Conservation (phyloP, 2,113 vertebrate genomes). For the Penelope pileata region DNA sequence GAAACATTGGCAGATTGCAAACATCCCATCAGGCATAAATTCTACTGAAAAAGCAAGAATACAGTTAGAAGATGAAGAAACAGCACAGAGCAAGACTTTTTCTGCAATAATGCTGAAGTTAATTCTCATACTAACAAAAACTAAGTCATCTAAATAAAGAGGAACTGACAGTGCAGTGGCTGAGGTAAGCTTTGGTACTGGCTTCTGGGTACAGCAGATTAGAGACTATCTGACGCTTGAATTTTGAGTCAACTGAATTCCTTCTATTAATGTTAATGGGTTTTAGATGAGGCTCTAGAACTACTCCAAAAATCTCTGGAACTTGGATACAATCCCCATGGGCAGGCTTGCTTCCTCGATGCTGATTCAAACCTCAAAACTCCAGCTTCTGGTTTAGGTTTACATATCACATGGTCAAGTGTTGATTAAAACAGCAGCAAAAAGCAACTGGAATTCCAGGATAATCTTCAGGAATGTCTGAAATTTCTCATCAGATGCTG, state of each 20-base stretch:
- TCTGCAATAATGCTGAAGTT: neutral
- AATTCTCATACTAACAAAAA: neutral
- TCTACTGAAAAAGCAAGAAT: neutral
- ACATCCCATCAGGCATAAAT: neutral
- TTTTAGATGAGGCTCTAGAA: neutral
- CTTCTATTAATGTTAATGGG: neutral
- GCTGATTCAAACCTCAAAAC: neutral
- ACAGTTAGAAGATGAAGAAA: neutral
- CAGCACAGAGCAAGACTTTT: neutral
- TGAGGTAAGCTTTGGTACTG: neutral
- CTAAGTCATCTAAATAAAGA: neutral
- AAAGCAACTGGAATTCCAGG: neutral
- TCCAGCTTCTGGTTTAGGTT: neutral
- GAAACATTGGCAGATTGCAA: neutral
- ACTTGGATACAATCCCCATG: neutral
- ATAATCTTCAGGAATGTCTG: neutral
- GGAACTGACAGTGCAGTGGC: neutral
- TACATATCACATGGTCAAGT: neutral
- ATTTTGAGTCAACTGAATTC: neutral
- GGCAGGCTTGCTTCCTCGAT: neutral
- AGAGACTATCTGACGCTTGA: neutral
- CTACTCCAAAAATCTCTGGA: neutral
- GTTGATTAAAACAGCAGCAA: neutral
- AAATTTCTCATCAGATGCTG: neutral
- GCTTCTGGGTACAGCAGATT: neutral